These are phyloP conservation scores for Pelodiscus sinensis DNA, from an alignment of 2,113 vertebrate genomes.

Conservation along the genomic window DNA sequence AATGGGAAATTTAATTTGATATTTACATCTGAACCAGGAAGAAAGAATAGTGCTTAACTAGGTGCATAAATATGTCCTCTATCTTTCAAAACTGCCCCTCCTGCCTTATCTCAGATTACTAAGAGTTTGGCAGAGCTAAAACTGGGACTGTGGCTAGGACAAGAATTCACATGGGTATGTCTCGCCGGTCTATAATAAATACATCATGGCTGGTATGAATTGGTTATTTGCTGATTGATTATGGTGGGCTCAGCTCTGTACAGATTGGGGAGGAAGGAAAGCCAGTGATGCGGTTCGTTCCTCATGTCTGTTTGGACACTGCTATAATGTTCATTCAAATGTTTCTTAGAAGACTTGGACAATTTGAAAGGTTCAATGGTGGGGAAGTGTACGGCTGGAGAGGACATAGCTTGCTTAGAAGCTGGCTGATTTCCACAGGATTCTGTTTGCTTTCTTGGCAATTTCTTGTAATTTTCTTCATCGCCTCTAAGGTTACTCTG, in stretches of 20 bases:
- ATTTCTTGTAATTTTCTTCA: background rate
- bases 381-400: background rate
- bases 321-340: background rate
- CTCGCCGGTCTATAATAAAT: background rate
- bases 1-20: background rate
- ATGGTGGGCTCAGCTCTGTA: background rate
- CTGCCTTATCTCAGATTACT: background rate
- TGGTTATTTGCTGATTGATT: background rate
- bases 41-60: background rate
- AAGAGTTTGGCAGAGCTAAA: background rate
- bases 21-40: background rate
- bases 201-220: fast-evolving
- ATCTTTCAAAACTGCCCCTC: background rate
- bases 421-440: background rate
- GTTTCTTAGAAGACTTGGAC: background rate
- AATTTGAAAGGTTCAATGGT: background rate
- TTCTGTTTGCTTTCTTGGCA: background rate
- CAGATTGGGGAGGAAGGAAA: background rate
- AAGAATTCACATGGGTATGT: background rate
- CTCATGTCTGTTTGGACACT: background rate
- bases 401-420: background rate
- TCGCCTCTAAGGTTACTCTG: background rate
- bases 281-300: background rate
- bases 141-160: background rate
- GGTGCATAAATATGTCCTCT: fast-evolving